Percentiles rank a stretch among this genome's conserved stretches.
These are phyloP conservation scores for Kuschelorhynchus macadamiae DNA, from an alignment of 2,888 invertebrate species.

Conservation along the genomic window DNA sequence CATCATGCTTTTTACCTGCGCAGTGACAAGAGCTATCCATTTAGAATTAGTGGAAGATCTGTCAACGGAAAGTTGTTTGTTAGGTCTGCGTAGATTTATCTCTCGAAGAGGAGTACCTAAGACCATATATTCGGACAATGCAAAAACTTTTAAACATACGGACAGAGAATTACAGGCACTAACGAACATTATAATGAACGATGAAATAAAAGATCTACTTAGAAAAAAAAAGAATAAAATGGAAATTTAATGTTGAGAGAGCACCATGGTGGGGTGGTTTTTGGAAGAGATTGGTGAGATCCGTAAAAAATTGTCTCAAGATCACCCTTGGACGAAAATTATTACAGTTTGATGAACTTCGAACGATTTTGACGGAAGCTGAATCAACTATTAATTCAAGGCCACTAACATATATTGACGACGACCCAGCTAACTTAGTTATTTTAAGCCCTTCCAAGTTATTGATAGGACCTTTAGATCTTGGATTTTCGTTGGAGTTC, in stretches of 20 bases:
- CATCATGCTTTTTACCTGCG: no score
- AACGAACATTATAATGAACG: neutral
- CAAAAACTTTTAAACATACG: neutral
- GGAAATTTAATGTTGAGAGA: conserved; percentile 7
- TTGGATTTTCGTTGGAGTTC: no score
- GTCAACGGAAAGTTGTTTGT: no score
- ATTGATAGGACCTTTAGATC: no score
- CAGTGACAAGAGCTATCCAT: no score
- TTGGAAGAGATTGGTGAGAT: neutral
- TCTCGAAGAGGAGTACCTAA: neutral
- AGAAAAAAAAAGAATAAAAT: neutral
- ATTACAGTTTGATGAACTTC: no score
- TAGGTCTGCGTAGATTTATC: no score
- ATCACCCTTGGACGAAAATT: neutral
- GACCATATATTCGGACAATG: neutral
- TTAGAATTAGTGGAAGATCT: no score
- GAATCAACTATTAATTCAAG: no score
- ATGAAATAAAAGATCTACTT: neutral
- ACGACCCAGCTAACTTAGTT: no score
- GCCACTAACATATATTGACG: no score
- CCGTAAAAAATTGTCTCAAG: neutral
- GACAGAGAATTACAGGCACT: neutral
- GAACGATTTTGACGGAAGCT: neutral
- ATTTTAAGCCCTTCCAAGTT: no score
- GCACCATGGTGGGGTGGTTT: conserved; percentile 16